Percentiles rank a stretch among this genome's conserved stretches.
These are phyloP conservation scores for Scomber japonicus DNA, from an alignment of 2,113 vertebrate genomes.

Conservation along the genomic window DNA sequence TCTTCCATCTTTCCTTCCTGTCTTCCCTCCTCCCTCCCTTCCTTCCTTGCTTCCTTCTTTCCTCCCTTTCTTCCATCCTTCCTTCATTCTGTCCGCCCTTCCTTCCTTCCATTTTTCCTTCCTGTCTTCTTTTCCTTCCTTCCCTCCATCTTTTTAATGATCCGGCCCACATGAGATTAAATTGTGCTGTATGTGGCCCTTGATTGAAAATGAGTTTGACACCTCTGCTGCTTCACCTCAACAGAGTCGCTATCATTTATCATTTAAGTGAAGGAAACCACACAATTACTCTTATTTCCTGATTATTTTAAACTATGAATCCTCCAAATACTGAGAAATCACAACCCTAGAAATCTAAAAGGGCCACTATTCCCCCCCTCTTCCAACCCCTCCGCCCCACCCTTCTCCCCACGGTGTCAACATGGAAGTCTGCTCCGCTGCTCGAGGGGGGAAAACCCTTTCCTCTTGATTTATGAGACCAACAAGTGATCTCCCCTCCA, in stretches of 20 bases:
- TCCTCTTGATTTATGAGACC: constrained; percentile 66
- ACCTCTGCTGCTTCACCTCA: constrained; percentile 10
- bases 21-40: no score
- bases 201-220: no score
- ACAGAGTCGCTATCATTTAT: background rate
- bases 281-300: constrained; percentile 45
- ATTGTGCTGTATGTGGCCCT: no score
- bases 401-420: constrained; percentile 3
- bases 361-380: constrained; percentile 20
- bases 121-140: no score
- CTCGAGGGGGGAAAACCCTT: constrained; percentile 37
- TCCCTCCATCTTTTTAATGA: no score
- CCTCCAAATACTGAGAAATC: constrained; percentile 14
- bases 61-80: no score
- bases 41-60: no score
- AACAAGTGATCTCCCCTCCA: constrained; percentile 44
- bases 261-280: background rate
- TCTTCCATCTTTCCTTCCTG: no score
- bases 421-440: constrained; percentile 34
- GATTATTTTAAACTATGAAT: constrained; percentile 19
- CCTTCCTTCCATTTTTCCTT: no score
- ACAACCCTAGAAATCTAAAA: constrained; percentile 7
- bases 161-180: no score
- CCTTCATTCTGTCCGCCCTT: no score
- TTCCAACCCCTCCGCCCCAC: no score